Conservation (phyloP, 2,888 invertebrate genomes). For the Eulithis prunata region DNA sequence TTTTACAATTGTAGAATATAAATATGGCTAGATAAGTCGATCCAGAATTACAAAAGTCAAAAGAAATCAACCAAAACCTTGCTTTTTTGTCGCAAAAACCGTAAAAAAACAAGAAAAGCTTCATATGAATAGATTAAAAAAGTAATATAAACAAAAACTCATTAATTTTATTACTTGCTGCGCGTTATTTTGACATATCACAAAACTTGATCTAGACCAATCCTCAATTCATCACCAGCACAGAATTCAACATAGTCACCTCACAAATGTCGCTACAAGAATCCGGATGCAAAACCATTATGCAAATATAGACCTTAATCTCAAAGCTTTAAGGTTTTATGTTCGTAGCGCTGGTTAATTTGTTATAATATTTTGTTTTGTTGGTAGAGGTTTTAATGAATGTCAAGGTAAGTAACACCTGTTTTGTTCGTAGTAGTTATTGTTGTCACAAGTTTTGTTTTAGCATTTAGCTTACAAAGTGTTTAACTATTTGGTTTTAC, state of each 20-base stretch:
- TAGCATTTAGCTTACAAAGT: slow-evolving; percentile 1
- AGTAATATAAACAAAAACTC: slow-evolving; percentile 2
- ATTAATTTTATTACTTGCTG: slow-evolving; percentile 14
- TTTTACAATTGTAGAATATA: too few relatives aligned
- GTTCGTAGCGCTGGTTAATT: slow-evolving; percentile 18
- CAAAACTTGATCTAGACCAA: slow-evolving; percentile 41
- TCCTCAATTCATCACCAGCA: slow-evolving; percentile 41
- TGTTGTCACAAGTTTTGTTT: slow-evolving; percentile 11
- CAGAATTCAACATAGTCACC: slow-evolving; percentile 41
- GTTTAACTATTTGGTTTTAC: not conserved
- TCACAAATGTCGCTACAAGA: slow-evolving; percentile 41
- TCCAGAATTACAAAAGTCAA: too few relatives aligned
- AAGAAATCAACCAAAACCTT: too few relatives aligned
- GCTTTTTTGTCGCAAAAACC: too few relatives aligned
- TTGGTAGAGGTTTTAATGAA: slow-evolving; percentile 50
- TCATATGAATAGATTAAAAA: not conserved
- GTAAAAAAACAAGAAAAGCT: too few relatives aligned
- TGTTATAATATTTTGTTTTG: slow-evolving; percentile 42
- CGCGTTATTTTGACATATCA: slow-evolving; percentile 26
- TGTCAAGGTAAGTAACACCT: slow-evolving; percentile 61
- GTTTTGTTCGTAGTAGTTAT: slow-evolving; percentile 15
- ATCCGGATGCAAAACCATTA: slow-evolving; percentile 49
- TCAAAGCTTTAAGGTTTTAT: slow-evolving; percentile 21
- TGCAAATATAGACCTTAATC: slow-evolving; percentile 26
- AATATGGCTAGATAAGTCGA: too few relatives aligned